phyloP scores from a whole-genome alignment of 1,140 invertebrate genomes.

The Muscidifurax raptorellus region DNA sequence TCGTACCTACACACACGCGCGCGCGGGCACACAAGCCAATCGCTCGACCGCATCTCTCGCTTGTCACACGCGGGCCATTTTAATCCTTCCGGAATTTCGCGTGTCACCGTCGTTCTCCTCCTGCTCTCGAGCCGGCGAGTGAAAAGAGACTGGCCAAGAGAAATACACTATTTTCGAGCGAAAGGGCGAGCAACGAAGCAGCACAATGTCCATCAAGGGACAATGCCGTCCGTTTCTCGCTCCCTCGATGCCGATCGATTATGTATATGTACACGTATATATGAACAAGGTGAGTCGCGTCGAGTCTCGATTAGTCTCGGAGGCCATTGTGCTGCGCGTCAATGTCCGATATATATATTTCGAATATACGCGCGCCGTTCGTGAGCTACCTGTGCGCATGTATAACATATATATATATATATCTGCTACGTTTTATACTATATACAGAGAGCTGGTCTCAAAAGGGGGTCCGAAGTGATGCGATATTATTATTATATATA shows the following conservation, averaged over 20 bases:
- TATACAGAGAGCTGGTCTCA: neutral
- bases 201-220: slow-evolving; percentile 37
- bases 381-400: neutral
- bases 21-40: neutral
- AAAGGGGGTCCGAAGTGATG: neutral
- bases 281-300: neutral
- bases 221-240: slow-evolving; percentile 47
- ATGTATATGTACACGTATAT: neutral
- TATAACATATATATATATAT: too few relatives aligned
- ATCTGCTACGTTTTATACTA: too few relatives aligned
- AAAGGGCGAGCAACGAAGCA: slow-evolving; percentile 9
- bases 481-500: too few relatives aligned
- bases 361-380: neutral
- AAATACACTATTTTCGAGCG: slow-evolving; percentile 34
- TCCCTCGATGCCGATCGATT: slow-evolving; percentile 50
- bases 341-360: slow-evolving; percentile 51
- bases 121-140: neutral
- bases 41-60: slow-evolving; percentile 33
- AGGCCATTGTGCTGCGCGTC: slow-evolving; percentile 57
- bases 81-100: slow-evolving; percentile 54
- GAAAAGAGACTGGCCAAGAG: neutral
- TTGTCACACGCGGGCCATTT: slow-evolving; percentile 10
- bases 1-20: neutral
- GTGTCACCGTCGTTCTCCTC: slow-evolving; percentile 39
- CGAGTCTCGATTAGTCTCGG: slow-evolving; percentile 60